Evolutionary conservation across 2,797 vertebrate species (phyloP).

Genomic region (Phataginus tricuspis): DNA sequence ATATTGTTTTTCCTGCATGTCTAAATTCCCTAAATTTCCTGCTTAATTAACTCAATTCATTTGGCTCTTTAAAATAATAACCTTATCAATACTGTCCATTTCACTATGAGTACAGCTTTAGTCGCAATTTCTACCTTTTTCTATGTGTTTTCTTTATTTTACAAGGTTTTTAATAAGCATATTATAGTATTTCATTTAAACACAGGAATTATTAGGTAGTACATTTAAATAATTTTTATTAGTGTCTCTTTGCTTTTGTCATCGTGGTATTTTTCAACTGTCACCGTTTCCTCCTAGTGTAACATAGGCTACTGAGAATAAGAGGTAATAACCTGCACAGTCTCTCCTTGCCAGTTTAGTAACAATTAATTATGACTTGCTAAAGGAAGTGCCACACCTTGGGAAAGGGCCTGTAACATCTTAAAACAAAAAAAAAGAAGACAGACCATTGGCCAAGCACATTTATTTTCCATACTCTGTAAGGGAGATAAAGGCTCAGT

Average conservation of each 20-base stretch:
- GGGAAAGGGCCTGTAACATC: no score
- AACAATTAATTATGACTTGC: background rate
- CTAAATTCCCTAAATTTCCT: background rate
- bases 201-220: background rate
- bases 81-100: background rate
- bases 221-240: background rate
- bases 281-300: background rate
- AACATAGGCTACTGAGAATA: background rate
- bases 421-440: background rate
- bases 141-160: background rate
- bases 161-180: background rate
- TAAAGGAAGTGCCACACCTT: background rate
- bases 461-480: background rate
- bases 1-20: background rate
- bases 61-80: background rate
- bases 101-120: background rate
- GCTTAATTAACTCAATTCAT: background rate
- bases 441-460: background rate
- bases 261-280: background rate
- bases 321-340: background rate
- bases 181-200: background rate
- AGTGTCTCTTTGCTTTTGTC: background rate
- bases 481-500: background rate
- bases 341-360: background rate
- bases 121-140: background rate